phyloP scores from a whole-genome alignment of 2,888 invertebrate genomes.

The Bugula neritina region DNA sequence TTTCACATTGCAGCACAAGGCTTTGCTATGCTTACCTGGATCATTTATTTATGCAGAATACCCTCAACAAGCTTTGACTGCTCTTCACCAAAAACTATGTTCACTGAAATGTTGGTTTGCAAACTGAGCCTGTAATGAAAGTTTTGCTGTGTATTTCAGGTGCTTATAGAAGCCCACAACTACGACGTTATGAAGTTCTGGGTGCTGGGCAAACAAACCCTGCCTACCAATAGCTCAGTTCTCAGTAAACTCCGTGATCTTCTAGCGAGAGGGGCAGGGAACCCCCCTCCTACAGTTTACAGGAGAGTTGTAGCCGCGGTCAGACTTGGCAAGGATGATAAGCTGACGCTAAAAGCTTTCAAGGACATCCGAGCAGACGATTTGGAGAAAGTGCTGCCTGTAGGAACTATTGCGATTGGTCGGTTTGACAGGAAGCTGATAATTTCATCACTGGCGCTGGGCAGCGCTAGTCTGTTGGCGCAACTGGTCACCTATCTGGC shows the following conservation, averaged over 20 bases:
- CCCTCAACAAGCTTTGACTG: too few species aligned
- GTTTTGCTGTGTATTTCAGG: constrained; percentile 34
- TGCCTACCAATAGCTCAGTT: constrained; percentile 32
- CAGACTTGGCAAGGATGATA: constrained; percentile 46
- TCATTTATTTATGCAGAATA: too few species aligned
- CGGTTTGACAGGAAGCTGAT: constrained; percentile 40
- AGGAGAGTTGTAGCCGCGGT: constrained; percentile 49
- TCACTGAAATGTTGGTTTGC: too few species aligned
- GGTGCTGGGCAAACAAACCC: constrained; percentile 46
- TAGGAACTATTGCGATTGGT: constrained; percentile 43
- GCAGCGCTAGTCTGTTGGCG: constrained; percentile 38
- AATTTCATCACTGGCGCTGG: constrained; percentile 35
- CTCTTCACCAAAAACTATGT: too few species aligned
- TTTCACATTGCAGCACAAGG: too few species aligned
- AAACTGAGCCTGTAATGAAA: too few species aligned
- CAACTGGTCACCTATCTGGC: constrained; percentile 43
- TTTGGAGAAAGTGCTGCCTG: constrained; percentile 47
- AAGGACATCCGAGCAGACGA: constrained; percentile 47
- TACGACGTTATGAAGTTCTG: constrained; percentile 50
- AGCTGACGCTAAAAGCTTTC: constrained; percentile 50
- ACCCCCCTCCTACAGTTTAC: constrained; percentile 40
- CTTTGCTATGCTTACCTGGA: too few species aligned
- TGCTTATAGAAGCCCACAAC: constrained; percentile 42
- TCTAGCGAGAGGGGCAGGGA: constrained; percentile 30
- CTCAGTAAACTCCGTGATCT: constrained; percentile 31